These are phyloP conservation scores for Neocrepidodera transversa DNA, from an alignment of 2,888 invertebrate species.

Conservation along the genomic window DNA sequence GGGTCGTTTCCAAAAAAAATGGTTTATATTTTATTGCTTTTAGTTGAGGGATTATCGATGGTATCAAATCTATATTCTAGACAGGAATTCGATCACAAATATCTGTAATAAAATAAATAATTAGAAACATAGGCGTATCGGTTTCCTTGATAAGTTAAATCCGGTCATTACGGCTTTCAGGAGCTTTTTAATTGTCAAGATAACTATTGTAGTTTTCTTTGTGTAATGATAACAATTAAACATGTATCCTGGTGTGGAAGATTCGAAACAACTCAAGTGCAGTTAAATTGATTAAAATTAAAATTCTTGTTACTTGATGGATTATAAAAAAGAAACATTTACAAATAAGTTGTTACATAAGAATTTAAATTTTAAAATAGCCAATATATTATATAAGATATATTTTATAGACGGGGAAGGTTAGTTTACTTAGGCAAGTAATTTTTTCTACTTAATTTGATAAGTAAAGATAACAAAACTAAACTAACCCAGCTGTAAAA, in stretches of 20 bases:
- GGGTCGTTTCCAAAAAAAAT: neutral
- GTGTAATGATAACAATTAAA: constrained; percentile 13
- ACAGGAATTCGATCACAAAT: constrained; percentile 15
- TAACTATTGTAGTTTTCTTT: constrained; percentile 1
- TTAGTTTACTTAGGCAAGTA: too few species aligned
- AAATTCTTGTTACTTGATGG: too few species aligned
- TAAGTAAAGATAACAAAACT: too few species aligned
- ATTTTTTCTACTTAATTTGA: too few species aligned
- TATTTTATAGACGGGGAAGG: too few species aligned
- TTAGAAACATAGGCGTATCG: constrained; percentile 18
- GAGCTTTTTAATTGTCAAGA: constrained; percentile 1
- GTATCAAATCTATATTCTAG: constrained; percentile 1
- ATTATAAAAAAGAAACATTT: too few species aligned
- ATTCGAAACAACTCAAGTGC: neutral
- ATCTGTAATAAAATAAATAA: constrained; percentile 13
- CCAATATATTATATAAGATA: too few species aligned
- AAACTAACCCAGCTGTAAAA: too few species aligned
- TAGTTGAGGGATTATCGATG: neutral
- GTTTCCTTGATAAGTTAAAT: constrained; percentile 17
- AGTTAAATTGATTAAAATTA: neutral
- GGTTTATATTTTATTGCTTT: neutral
- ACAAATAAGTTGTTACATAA: too few species aligned
- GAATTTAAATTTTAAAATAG: too few species aligned
- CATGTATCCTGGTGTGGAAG: constrained; percentile 9
- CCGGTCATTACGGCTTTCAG: constrained; percentile 13